These are phyloP conservation scores for Hyaena hyaena DNA, from an alignment of 2,113 vertebrate genomes.

Conservation along the genomic window DNA sequence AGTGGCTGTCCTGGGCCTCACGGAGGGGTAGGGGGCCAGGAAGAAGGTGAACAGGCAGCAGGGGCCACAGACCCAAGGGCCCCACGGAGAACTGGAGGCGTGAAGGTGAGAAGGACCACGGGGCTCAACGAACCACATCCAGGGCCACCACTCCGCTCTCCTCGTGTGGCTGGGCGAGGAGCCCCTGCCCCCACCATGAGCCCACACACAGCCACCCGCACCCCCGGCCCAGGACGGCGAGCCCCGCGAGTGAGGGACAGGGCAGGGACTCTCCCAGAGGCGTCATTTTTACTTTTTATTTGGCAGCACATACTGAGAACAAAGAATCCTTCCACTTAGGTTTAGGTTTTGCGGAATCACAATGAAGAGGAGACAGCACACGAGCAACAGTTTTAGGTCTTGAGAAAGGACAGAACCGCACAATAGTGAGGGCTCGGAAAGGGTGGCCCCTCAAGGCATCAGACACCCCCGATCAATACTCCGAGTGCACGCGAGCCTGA, in stretches of 20 bases:
- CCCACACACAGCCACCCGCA: neutral
- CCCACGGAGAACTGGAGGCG: neutral
- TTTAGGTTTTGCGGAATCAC: neutral
- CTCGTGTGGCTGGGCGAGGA: too few relatives aligned
- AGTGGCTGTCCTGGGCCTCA: neutral
- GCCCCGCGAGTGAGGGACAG: accelerated
- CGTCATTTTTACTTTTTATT: conserved; percentile 56
- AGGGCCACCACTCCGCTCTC: neutral
- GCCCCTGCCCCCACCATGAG: neutral
- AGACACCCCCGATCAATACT: accelerated
- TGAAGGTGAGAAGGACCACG: too few relatives aligned
- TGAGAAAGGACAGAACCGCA: too few relatives aligned
- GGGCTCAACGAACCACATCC: neutral
- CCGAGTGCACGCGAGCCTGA: accelerated
- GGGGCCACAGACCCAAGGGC: neutral
- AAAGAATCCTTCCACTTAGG: neutral
- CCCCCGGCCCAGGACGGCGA: neutral
- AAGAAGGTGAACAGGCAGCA: neutral
- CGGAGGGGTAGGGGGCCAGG: neutral
- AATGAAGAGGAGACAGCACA: neutral
- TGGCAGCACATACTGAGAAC: neutral
- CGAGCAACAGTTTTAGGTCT: accelerated
- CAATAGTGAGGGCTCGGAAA: neutral
- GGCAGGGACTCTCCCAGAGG: neutral
- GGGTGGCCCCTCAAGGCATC: neutral